A percentile compares a stretch with the other conserved stretches of the same genome.
These are phyloP conservation scores for Kradibia gibbosae DNA, from an alignment of 1,140 invertebrate species.

Conservation along the genomic window DNA sequence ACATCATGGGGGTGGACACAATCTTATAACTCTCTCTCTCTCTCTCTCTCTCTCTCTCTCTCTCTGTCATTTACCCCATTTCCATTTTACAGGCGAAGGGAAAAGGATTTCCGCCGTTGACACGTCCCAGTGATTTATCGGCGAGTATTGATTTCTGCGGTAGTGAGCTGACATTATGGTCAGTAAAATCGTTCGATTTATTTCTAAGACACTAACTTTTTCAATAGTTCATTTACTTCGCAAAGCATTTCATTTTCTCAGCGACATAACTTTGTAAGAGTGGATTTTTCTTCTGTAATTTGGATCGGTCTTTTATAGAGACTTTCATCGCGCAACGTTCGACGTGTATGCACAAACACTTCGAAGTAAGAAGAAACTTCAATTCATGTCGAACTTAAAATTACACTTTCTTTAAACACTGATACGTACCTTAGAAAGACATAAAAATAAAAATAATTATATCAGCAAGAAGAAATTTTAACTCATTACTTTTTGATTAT, in stretches of 20 bases:
- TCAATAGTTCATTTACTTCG: slow-evolving; percentile 11
- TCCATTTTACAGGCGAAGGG: neutral
- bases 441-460: too few relatives aligned
- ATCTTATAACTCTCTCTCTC: too few relatives aligned
- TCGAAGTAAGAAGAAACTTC: neutral
- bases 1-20: neutral
- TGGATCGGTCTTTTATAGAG: neutral
- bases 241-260: neutral
- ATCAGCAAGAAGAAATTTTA: too few relatives aligned
- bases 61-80: neutral
- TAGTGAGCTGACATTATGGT: neutral
- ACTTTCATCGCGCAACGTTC: neutral
- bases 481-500: too few relatives aligned
- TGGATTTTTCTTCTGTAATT: neutral
- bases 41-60: neutral
- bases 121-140: neutral
- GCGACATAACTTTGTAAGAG: neutral
- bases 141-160: slow-evolving; percentile 5
- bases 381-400: neutral
- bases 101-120: neutral
- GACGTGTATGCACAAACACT: neutral
- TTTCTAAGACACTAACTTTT: slow-evolving; percentile 8
- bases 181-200: slow-evolving; percentile 12
- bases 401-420: too few relatives aligned
- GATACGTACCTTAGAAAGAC: too few relatives aligned